Evolutionary conservation across 2,797 vertebrate genomes (phyloP), one percentile per base, ranked within the genome.

Genomic region (Scleropages formosus): DNA sequence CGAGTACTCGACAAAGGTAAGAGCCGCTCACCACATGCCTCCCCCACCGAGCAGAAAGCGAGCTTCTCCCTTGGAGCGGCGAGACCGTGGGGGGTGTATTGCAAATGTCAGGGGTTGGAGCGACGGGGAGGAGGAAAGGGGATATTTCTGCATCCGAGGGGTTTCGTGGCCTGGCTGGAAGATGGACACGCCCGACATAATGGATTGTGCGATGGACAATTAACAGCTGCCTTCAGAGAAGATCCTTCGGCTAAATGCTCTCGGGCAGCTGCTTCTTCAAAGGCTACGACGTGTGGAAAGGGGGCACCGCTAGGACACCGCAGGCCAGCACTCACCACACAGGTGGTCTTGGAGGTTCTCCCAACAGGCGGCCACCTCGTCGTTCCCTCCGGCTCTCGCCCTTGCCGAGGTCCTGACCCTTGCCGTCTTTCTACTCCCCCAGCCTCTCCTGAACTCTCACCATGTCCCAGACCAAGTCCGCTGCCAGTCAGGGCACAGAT

Each of bases 381-480:
- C 44, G 15, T 49, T 46, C 13, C 24, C 53, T 60, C 65, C 62
- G n/a, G 12, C 49, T 15, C 51, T 26, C n/a, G 22, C 51, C 16
- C 26, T 49, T 44, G 11, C 56, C 22, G 12, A 68, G 39, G 3
- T 47, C 18, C 13, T 61, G 2, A 15, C 16, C 39, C 20, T 27
- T 47, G 16, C n/a, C 22, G 53, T 31, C 31, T 26, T 20, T 15
- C 60, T 8, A 68, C 13, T 31, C 20, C 47, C 63, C 46, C 82
- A 90, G 89, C 89, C 85, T 79, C 84, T 88, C 83, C 87, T 84
- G 78, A 89, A 92, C 82, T 87, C 86, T 89, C 83, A 84, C 84
- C 85, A 97, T 96, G 96, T 96, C 95, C 89, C 95, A 97, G 90
- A 90, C 94, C 16, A 79, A 94, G 90, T 89, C 92, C 87, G 83